Evolutionary conservation across 2,888 invertebrate genomes (phyloP).

Genomic region (Parascotia fuliginaria): DNA sequence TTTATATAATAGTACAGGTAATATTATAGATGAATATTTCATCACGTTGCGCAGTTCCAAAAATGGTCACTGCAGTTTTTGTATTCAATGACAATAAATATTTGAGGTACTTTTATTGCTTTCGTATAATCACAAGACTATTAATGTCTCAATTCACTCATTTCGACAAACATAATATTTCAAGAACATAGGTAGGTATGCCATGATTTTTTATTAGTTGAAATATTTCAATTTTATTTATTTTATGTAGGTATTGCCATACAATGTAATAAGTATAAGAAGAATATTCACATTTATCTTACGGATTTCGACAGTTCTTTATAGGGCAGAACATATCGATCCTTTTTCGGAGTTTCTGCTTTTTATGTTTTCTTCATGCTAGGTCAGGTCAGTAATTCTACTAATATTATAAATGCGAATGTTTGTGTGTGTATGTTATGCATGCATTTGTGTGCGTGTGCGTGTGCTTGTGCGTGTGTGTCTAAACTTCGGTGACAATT

Average conservation of each 20-base stretch:
- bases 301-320: no score
- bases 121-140: slow-evolving; percentile 19
- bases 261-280: no score
- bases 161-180: slow-evolving; percentile 5
- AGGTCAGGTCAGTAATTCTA: no score
- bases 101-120: slow-evolving; percentile 26
- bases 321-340: no score
- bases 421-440: no score
- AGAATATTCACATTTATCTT: no score
- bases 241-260: not conserved
- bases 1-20: not conserved
- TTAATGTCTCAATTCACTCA: slow-evolving; percentile 5
- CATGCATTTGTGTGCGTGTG: no score
- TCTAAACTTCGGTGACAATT: no score
- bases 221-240: slow-evolving; percentile 1
- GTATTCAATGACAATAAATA: slow-evolving; percentile 23
- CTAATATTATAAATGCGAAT: no score
- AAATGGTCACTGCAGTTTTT: slow-evolving; percentile 17
- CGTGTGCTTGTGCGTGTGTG: no score
- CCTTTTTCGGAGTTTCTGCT: no score
- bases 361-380: no score
- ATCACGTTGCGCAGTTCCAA: slow-evolving; percentile 19
- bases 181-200: slow-evolving; percentile 5
- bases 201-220: slow-evolving; percentile 3
- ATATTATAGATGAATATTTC: slow-evolving; percentile 33